Conservation (phyloP, 1,140 invertebrate genomes). For the Aphelenchoides besseyi region DNA sequence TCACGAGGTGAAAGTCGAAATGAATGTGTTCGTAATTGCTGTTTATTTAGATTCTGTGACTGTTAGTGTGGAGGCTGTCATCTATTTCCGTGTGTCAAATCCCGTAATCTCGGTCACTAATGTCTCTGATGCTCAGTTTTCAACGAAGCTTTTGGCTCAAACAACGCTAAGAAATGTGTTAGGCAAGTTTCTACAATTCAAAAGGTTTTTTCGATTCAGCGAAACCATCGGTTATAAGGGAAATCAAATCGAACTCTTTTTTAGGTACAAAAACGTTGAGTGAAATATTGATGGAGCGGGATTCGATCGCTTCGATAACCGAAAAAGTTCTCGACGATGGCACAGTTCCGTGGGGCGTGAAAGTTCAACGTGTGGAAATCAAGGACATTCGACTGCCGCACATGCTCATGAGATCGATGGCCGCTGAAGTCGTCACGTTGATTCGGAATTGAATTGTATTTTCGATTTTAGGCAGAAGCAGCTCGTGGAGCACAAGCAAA, state of each 20-base stretch:
- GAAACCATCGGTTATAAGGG: too few relatives aligned
- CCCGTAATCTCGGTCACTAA: conserved; percentile 66
- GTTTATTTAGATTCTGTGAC: conserved; percentile 90
- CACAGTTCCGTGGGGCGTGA: conserved; percentile 95
- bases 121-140: conserved; percentile 66
- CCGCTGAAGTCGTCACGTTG: too few relatives aligned
- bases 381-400: conserved; percentile 82
- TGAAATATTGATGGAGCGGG: conserved; percentile 83
- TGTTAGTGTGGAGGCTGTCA: conserved; percentile 63
- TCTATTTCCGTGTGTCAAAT: conserved; percentile 64
- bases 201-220: too few relatives aligned
- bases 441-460: too few relatives aligned
- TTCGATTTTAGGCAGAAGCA: too few relatives aligned
- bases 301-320: conserved; percentile 73
- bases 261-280: conserved; percentile 87
- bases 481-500: conserved; percentile 75
- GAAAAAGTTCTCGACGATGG: conserved; percentile 75
- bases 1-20: too few relatives aligned
- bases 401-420: conserved; percentile 77
- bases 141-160: conserved; percentile 64
- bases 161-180: conserved; percentile 76
- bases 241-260: too few relatives aligned
- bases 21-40: too few relatives aligned
- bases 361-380: conserved; percentile 78
- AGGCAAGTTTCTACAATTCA: background rate